Evolutionary conservation across 1,140 invertebrate species (phyloP).

Genomic region (Macrosteles quadrilineatus): DNA sequence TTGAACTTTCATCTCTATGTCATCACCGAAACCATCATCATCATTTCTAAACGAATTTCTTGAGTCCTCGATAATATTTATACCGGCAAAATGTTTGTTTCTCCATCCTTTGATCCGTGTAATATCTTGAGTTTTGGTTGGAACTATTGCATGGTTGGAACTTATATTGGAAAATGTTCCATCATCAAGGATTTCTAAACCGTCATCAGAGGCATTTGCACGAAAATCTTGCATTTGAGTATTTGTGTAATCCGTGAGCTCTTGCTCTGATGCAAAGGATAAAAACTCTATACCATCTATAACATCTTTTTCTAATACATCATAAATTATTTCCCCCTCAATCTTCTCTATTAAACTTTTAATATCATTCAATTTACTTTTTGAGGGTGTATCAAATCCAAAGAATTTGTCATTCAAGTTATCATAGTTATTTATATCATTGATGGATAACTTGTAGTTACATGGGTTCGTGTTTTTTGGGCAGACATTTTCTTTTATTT

Average conservation of each 20-base stretch:
- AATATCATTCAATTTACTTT: neutral
- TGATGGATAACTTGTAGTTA: no score
- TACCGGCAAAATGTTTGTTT: constrained; percentile 36
- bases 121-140: constrained; percentile 40
- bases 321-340: neutral
- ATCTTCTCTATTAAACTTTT: neutral
- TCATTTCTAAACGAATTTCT: neutral
- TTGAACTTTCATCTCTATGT: constrained; percentile 12
- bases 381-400: neutral
- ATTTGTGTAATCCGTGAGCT: constrained; percentile 22
- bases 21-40: constrained; percentile 21
- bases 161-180: constrained; percentile 7
- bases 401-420: neutral
- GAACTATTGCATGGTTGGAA: constrained; percentile 32
- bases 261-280: constrained; percentile 21
- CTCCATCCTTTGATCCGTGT: constrained; percentile 41
- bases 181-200: constrained; percentile 23
- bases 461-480: no score
- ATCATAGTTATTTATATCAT: neutral
- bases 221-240: constrained; percentile 7
- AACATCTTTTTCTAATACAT: constrained; percentile 29
- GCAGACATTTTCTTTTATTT: no score
- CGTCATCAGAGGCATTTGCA: constrained; percentile 18
- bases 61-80: neutral
- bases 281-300: constrained; percentile 28